Conservation (phyloP, 2,888 invertebrate genomes). For the Lepidocyrtoides sp. region DNA sequence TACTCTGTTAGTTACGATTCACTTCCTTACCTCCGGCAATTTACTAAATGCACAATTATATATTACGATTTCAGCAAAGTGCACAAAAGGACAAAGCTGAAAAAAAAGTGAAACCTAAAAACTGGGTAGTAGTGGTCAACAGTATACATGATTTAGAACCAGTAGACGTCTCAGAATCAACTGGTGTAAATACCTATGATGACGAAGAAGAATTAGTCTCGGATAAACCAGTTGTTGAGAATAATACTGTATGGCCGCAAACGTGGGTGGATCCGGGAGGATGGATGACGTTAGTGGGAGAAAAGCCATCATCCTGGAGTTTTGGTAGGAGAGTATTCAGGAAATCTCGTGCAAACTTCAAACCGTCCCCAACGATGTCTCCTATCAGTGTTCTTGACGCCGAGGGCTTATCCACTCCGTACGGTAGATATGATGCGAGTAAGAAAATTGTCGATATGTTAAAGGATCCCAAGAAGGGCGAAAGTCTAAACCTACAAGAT, state of each 20-base stretch:
- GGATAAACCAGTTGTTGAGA: neutral
- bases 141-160: conserved; percentile 82
- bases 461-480: conserved; percentile 79
- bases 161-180: conserved; percentile 38
- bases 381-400: neutral
- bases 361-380: no score
- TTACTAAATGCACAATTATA: conserved; percentile 32
- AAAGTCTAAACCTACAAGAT: conserved; percentile 77
- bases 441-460: conserved; percentile 82
- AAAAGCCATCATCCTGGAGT: neutral
- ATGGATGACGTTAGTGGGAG: neutral
- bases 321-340: neutral
- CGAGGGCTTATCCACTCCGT: conserved; percentile 66
- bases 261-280: conserved; percentile 57
- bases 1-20: no score
- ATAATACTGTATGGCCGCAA: conserved; percentile 46
- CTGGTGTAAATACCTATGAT: neutral
- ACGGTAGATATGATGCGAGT: conserved; percentile 81
- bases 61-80: conserved; percentile 73
- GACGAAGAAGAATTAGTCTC: neutral
- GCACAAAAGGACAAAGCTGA: conserved; percentile 73
- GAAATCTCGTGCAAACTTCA: neutral
- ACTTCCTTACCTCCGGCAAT: no score
- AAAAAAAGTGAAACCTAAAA: conserved; percentile 80
- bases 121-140: conserved; percentile 82